phyloP scores from a whole-genome alignment of 2,113 vertebrate species.

The Numenius arquata region DNA sequence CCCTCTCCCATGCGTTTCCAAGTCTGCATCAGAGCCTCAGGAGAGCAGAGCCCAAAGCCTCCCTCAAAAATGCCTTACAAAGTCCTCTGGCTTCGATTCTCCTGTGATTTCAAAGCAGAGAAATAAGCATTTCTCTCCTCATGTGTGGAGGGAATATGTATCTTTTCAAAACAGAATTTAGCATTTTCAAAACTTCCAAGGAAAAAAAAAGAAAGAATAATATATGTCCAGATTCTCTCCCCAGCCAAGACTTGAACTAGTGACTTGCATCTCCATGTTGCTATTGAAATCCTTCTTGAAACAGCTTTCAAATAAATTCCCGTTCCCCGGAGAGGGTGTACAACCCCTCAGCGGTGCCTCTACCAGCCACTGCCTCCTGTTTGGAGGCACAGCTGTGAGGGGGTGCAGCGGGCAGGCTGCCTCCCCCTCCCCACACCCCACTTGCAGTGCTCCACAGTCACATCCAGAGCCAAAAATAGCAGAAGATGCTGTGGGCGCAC shows the following conservation, averaged over 20 bases:
- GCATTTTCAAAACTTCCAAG: background rate
- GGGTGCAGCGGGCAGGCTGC: background rate
- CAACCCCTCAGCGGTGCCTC: background rate
- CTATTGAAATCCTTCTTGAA: background rate
- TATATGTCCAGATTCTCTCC: background rate
- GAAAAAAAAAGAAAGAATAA: background rate
- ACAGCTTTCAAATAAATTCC: background rate
- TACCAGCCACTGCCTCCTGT: background rate
- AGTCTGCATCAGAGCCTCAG: background rate
- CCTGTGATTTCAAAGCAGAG: background rate
- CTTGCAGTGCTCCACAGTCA: rapidly evolving
- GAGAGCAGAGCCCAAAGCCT: background rate
- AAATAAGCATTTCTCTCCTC: background rate
- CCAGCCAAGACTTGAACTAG: background rate
- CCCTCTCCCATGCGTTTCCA: background rate
- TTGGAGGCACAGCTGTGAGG: background rate
- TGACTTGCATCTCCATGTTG: background rate
- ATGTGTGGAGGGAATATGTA: rapidly evolving
- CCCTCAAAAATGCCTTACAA: background rate
- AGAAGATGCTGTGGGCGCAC: background rate
- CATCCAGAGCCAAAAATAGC: background rate
- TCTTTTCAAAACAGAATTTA: background rate
- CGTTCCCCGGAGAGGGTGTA: rapidly evolving
- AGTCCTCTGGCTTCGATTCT: background rate
- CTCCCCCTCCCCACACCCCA: background rate